phyloP scores from a whole-genome alignment of 2,888 invertebrate species.

The Ferrisia virgata region DNA sequence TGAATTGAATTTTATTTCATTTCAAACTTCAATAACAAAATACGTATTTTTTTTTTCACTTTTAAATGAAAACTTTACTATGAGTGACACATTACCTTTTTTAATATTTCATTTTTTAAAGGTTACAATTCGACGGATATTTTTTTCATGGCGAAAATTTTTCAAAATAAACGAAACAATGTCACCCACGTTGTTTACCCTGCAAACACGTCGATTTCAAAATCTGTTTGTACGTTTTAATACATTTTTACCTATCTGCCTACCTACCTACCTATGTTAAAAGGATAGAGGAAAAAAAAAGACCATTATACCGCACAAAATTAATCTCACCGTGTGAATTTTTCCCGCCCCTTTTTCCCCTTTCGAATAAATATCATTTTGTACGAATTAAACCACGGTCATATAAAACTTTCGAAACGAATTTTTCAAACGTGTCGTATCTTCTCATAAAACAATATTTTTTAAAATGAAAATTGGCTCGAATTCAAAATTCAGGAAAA shows the following conservation, averaged over 20 bases:
- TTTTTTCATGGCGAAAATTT: neutral
- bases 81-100: constrained; percentile 9
- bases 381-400: neutral
- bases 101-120: constrained; percentile 25
- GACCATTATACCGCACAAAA: neutral
- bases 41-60: neutral
- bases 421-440: neutral
- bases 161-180: constrained; percentile 10
- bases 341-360: neutral
- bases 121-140: constrained; percentile 13
- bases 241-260: too few relatives aligned
- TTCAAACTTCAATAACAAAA: constrained; percentile 23
- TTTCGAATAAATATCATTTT: neutral
- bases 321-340: constrained; percentile 1
- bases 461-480: constrained; percentile 9
- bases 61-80: neutral
- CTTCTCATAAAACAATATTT: neutral
- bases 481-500: neutral
- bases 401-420: neutral
- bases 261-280: too few relatives aligned
- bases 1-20: constrained; percentile 35
- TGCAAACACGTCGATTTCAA: neutral
- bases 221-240: neutral
- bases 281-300: neutral
- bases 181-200: neutral